These are phyloP conservation scores for Etheostoma cragini DNA, from an alignment of 2,113 vertebrate genomes.

Conservation along the genomic window DNA sequence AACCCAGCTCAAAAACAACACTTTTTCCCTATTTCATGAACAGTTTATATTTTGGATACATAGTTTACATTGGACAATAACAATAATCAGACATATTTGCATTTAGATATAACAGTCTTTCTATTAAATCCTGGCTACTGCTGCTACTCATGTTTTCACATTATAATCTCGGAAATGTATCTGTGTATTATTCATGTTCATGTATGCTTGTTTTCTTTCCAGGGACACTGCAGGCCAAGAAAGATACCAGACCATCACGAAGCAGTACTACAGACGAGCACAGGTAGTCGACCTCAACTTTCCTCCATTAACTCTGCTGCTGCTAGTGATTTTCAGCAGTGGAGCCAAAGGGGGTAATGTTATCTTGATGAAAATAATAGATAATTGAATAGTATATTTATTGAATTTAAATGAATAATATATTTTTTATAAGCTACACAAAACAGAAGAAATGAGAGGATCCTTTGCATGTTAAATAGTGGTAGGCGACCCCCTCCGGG, in stretches of 20 bases:
- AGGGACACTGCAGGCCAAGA: slow-evolving; percentile 99
- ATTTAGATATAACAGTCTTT: not conserved
- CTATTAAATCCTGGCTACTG: not conserved
- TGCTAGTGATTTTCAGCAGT: not conserved
- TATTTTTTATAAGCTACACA: too few species aligned
- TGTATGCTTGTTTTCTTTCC: slow-evolving; percentile 43
- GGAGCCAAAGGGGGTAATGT: too few species aligned
- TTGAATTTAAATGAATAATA: too few species aligned
- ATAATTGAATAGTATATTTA: too few species aligned
- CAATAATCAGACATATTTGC: too few species aligned
- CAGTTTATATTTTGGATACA: too few species aligned
- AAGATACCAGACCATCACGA: slow-evolving; percentile 98
- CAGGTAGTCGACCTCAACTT: slow-evolving; percentile 84
- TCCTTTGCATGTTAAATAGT: too few species aligned
- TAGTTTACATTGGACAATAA: not conserved
- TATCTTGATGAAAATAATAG: too few species aligned
- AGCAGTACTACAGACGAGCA: slow-evolving; percentile 98
- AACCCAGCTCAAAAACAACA: too few species aligned
- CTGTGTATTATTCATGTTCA: slow-evolving; percentile 3
- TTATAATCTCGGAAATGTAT: not conserved
- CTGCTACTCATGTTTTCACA: not conserved
- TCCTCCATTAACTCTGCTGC: not conserved
- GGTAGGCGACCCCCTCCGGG: too few species aligned
- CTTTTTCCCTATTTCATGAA: too few species aligned
- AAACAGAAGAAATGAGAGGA: too few species aligned